A percentile compares a stretch with the other conserved stretches of the same genome.
phyloP scores from a whole-genome alignment of 1,140 invertebrate genomes.

The Delia radicum region DNA sequence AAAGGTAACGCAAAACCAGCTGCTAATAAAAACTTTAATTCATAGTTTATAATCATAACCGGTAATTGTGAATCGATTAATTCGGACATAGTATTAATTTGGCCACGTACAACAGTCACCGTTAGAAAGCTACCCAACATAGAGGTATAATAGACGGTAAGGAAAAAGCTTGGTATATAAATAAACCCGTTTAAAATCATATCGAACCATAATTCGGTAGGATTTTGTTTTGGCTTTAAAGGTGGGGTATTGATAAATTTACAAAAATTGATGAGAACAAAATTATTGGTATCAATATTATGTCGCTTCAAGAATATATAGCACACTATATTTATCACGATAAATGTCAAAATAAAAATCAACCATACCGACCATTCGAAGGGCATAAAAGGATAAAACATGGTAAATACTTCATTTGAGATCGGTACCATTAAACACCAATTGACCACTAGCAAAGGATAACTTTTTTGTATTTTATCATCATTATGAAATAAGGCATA shows the following conservation, averaged over 20 bases:
- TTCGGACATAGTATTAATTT: slow-evolving; percentile 47
- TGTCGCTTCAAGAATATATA: neutral
- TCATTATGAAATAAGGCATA: slow-evolving; percentile 45
- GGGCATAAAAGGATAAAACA: slow-evolving; percentile 39
- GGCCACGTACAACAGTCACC: slow-evolving; percentile 44
- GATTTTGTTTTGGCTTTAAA: neutral
- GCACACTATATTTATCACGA: neutral
- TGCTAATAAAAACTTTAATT: slow-evolving; percentile 41
- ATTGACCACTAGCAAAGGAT: slow-evolving; percentile 43
- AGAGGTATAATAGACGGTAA: slow-evolving; percentile 45
- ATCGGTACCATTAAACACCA: slow-evolving; percentile 51
- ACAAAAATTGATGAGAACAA: slow-evolving; percentile 7
- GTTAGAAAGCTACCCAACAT: slow-evolving; percentile 46
- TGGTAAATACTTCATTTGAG: slow-evolving; percentile 41
- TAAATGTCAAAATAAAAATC: neutral
- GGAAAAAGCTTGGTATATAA: slow-evolving; percentile 41
- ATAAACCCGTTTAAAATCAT: neutral
- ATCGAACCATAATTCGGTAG: neutral
- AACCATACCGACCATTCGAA: slow-evolving; percentile 40
- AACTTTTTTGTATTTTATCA: slow-evolving; percentile 41
- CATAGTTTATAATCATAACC: slow-evolving; percentile 50
- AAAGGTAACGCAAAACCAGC: slow-evolving; percentile 32
- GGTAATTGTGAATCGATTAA: slow-evolving; percentile 39
- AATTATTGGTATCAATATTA: slow-evolving; percentile 12
- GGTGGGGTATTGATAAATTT: slow-evolving; percentile 5